Evolutionary conservation across 2,797 vertebrate species (phyloP).

Genomic region (Numenius phaeopus): DNA sequence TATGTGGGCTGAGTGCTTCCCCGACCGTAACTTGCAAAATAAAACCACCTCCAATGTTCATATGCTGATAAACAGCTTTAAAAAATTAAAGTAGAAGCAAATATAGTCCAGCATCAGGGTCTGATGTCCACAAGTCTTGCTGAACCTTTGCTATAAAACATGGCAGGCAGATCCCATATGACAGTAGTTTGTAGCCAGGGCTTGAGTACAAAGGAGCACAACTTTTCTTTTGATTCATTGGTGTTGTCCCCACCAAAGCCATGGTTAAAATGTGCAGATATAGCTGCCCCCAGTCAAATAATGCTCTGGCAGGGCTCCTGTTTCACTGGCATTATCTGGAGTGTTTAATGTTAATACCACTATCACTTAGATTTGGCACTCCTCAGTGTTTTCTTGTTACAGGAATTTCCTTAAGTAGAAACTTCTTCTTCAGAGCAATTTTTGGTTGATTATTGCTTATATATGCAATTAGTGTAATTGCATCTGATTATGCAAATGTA

Average conservation of each 20-base stretch:
- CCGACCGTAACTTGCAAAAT: not conserved
- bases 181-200: not conserved
- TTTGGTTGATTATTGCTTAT: slow-evolving; percentile 73
- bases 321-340: not conserved
- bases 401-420: slow-evolving; percentile 62
- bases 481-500: slow-evolving; percentile 69
- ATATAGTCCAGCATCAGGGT: not conserved
- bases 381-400: slow-evolving; percentile 3
- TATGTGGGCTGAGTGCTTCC: not conserved
- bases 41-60: not conserved
- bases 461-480: slow-evolving; percentile 71
- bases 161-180: not conserved
- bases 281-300: not conserved
- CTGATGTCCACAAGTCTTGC: not conserved
- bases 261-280: not conserved
- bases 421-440: slow-evolving; percentile 58
- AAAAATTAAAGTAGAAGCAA: not conserved
- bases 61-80: not conserved
- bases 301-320: not conserved
- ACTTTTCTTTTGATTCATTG: not conserved
- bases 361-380: not conserved
- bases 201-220: not conserved
- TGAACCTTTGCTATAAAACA: not conserved
- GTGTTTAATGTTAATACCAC: not conserved
- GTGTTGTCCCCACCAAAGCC: not conserved